Percentiles rank a stretch among this genome's conserved stretches.
phyloP scores from a whole-genome alignment of 2,888 invertebrate species.

The Allygus modestus region DNA sequence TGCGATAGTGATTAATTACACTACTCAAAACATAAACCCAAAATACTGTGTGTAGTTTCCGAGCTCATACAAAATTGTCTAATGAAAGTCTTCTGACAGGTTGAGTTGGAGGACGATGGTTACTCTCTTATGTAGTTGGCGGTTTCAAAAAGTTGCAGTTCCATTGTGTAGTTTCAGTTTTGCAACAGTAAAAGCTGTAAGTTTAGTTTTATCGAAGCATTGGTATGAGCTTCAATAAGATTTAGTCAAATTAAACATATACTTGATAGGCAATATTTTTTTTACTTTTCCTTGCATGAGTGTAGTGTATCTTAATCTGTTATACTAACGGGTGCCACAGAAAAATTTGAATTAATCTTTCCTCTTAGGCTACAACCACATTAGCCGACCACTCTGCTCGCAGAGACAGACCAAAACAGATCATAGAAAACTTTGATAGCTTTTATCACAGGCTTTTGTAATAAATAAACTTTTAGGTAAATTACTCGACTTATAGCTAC shows the following conservation, averaged over 20 bases:
- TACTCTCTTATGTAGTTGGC: constrained; percentile 23
- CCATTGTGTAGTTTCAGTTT: constrained; percentile 33
- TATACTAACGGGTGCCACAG: no score
- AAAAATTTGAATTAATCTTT: no score
- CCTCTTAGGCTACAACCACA: no score
- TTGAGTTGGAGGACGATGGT: not conserved
- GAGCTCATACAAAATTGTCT: not conserved
- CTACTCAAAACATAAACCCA: no score
- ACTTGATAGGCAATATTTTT: not conserved
- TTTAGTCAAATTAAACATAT: not conserved
- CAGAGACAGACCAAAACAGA: no score
- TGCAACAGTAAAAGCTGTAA: constrained; percentile 25
- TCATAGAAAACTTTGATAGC: no score
- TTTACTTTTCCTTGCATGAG: not conserved
- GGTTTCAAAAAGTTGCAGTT: constrained; percentile 32
- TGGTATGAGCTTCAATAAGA: not conserved
- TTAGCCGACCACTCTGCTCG: no score
- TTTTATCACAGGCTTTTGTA: no score
- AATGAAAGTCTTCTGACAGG: constrained; percentile 6
- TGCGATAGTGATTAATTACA: no score
- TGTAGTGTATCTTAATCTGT: not conserved
- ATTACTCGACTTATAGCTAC: no score
- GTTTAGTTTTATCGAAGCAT: not conserved
- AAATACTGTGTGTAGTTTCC: no score
- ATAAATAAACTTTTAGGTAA: no score